phyloP scores from a whole-genome alignment of 2,797 vertebrate species.

The Poecilia picta region DNA sequence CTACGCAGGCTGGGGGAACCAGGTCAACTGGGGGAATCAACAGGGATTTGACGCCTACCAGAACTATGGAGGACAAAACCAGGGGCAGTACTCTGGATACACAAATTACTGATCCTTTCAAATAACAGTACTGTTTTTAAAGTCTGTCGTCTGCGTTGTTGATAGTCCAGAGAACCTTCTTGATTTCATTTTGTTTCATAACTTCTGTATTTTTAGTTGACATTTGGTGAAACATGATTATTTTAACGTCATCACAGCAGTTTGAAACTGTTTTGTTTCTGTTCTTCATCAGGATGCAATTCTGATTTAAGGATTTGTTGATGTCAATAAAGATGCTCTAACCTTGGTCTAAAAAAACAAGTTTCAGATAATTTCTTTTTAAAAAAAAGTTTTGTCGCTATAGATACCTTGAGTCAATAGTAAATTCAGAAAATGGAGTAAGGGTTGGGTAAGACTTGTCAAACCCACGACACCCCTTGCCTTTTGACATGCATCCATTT shows the following conservation, averaged over 20 bases:
- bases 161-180: slow-evolving; percentile 12
- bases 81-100: slow-evolving; percentile 70
- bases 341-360: slow-evolving; percentile 13
- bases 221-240: not conserved
- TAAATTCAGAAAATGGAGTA: not conserved
- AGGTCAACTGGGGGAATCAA: slow-evolving; percentile 68
- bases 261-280: slow-evolving; percentile 29
- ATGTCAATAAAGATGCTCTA: slow-evolving; percentile 47
- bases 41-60: slow-evolving; percentile 69
- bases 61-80: slow-evolving; percentile 67
- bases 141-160: not conserved
- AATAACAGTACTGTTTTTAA: not conserved
- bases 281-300: slow-evolving; percentile 40
- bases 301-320: slow-evolving; percentile 40
- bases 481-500: not conserved
- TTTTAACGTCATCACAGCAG: not conserved
- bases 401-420: not conserved
- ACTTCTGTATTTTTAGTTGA: not conserved
- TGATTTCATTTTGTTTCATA: slow-evolving; percentile 23
- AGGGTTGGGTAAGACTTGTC: not conserved
- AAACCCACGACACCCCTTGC: not conserved
- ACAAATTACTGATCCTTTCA: slow-evolving; percentile 65
- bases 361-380: not conserved
- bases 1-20: slow-evolving; percentile 73
- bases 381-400: not conserved